Evolutionary conservation across 2,888 invertebrate species (phyloP).

Genomic region (Trichogramma evanescens): DNA sequence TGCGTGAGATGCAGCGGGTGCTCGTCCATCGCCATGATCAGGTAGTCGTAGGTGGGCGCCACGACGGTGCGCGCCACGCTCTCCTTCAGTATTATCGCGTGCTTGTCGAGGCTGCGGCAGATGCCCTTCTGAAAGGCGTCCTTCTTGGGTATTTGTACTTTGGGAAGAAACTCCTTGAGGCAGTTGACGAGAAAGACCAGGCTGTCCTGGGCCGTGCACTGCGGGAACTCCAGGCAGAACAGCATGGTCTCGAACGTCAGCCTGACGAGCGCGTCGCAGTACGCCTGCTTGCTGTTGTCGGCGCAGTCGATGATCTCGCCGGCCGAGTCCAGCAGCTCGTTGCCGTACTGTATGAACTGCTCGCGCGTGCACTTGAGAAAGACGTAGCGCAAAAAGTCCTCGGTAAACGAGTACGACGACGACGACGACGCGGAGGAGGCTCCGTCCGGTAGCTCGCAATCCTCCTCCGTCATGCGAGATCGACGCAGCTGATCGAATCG

Average conservation of each 20-base stretch:
- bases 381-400: constrained; percentile 22
- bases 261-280: constrained; percentile 25
- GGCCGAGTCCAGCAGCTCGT: constrained; percentile 18
- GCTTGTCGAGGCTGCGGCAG: background rate
- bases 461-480: no score
- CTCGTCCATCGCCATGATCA: background rate
- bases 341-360: constrained; percentile 29
- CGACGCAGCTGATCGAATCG: no score
- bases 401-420: background rate
- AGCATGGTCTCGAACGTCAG: constrained; percentile 32
- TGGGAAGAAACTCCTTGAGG: constrained; percentile 19
- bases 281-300: background rate
- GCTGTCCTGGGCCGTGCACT: constrained; percentile 22
- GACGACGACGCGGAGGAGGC: no score
- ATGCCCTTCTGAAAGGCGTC: background rate
- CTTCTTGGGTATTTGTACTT: constrained; percentile 10
- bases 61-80: constrained; percentile 2
- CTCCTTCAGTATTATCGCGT: background rate
- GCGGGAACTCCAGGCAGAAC: constrained; percentile 31
- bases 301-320: background rate
- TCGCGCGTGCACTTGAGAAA: constrained; percentile 29
- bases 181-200: constrained; percentile 31
- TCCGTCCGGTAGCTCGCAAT: no score
- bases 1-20: background rate
- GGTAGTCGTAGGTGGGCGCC: background rate